Percentiles rank a stretch among this genome's conserved stretches.
These are phyloP conservation scores for Piscicola geometra DNA, from an alignment of 2,888 invertebrate species.

Conservation along the genomic window DNA sequence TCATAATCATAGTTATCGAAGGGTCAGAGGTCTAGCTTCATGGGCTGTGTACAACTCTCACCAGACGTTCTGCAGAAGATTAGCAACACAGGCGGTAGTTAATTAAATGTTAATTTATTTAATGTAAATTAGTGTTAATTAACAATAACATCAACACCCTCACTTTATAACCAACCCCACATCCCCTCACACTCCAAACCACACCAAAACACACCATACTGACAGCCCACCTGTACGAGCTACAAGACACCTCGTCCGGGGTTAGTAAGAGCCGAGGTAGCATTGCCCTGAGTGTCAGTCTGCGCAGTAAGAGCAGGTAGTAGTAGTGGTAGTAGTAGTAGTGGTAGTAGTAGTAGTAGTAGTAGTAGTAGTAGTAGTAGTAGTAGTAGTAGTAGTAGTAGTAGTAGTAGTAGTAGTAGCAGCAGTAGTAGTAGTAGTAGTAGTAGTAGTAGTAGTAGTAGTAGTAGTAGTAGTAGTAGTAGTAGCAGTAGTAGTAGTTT, in stretches of 20 bases:
- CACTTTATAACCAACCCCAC: too few relatives aligned
- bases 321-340: neutral
- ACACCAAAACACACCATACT: neutral
- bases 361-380: neutral
- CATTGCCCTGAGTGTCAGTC: conserved; percentile 20
- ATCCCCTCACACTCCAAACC: too few relatives aligned
- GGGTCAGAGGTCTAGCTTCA: conserved; percentile 2
- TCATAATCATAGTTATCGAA: conserved; percentile 8
- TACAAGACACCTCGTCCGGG: neutral
- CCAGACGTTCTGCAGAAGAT: neutral
- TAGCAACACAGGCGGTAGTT: conserved; percentile 27
- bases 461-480: too few relatives aligned
- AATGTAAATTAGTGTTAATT: too few relatives aligned
- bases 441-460: neutral
- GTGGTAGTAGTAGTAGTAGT: neutral
- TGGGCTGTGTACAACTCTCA: conserved; percentile 23
- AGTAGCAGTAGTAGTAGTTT: too few relatives aligned
- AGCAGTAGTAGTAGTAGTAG: neutral
- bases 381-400: conserved; percentile 1
- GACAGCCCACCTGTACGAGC: conserved; percentile 23
- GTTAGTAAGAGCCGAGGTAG: neutral
- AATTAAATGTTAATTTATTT: neutral
- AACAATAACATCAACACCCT: too few relatives aligned
- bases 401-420: neutral
- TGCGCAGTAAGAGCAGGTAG: conserved; percentile 17